A percentile compares a stretch with the other conserved stretches of the same genome.
Evolutionary conservation across 2,888 invertebrate genomes (phyloP).

Genomic region (Sabatieria punctata): DNA sequence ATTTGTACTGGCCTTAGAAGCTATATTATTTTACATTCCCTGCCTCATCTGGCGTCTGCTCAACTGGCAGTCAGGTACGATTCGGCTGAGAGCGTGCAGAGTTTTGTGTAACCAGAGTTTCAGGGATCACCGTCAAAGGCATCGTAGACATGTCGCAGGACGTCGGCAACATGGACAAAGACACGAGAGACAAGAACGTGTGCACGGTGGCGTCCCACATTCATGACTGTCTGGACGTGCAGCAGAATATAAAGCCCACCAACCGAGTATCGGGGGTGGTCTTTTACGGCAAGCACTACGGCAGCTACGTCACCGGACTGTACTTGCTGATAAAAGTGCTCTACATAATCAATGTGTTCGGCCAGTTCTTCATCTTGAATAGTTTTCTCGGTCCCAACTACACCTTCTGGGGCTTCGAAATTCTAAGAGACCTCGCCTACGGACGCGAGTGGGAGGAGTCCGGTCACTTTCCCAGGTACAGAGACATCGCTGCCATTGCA

Average conservation of each 20-base stretch:
- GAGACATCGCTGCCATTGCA: too few species aligned
- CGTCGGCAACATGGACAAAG: slow-evolving; percentile 34
- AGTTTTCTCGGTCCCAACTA: slow-evolving; percentile 30
- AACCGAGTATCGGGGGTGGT: slow-evolving; percentile 30
- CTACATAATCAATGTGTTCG: slow-evolving; percentile 25
- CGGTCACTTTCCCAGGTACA: slow-evolving; percentile 29
- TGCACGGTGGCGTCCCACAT: slow-evolving; percentile 37
- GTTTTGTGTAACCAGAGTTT: background rate
- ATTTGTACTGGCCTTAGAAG: slow-evolving; percentile 36
- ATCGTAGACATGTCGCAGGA: slow-evolving; percentile 37
- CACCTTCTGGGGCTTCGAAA: slow-evolving; percentile 29
- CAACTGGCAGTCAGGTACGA: slow-evolving; percentile 31
- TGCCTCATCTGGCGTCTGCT: slow-evolving; percentile 37
- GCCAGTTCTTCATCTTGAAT: slow-evolving; percentile 32
- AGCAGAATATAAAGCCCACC: slow-evolving; percentile 33
- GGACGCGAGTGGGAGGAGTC: slow-evolving; percentile 28
- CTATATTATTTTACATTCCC: slow-evolving; percentile 38
- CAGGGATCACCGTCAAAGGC: slow-evolving; percentile 31
- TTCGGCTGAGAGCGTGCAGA: background rate
- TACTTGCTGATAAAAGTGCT: slow-evolving; percentile 28
- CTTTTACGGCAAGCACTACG: slow-evolving; percentile 22
- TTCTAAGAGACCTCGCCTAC: slow-evolving; percentile 25
- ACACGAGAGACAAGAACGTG: slow-evolving; percentile 33
- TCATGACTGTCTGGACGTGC: slow-evolving; percentile 36
- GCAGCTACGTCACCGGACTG: slow-evolving; percentile 26